Base-by-base conservation (phyloP, 1,140 invertebrate species). In the Aphelinus atriplicis region DNA sequence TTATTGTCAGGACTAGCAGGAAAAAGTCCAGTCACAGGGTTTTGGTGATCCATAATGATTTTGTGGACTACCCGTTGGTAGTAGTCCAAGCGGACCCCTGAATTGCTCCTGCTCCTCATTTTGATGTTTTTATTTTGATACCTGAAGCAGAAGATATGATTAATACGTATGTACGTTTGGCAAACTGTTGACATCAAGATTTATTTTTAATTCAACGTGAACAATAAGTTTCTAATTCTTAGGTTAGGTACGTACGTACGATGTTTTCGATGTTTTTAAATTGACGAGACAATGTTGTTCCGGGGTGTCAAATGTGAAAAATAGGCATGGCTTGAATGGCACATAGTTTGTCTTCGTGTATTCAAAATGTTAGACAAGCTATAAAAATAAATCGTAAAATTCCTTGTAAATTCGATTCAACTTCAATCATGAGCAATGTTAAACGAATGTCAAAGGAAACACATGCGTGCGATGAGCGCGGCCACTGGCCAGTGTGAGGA, bases 31-130 rank as follows among this genome's bases (percentile, higher is more conserved):
- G 96, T 98, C 0, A 98, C 95, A 45, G 97, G 95, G 89, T 98
- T 94, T 91, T 99, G 97, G 85, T 98, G 93, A 77, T 93, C 92
- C 87, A 98, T 92, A 83, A 98, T 98, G 74, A 97, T 92, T 86
- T 94, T 95, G 75, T 97, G 94, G 2, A 98, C 94, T 73, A 98
- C 92, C 72, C 96, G 90, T 81, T 98, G 96, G 84, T 97, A 98
- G 86, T 97, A 98, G 87, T 98, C 97, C 84, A 99, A 88, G 71
- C 96, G 93, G 48, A 97, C 95, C 3, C 97, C 96, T 1, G 96
- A 98, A 91, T 98, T 97, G 87, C 95, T 97, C 81, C 97, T 90
- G 80, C 94, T 97, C 82, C 96, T 91, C 95, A 98, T 97, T 82
- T 87, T 90, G 76, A n/a, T 75, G 6, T n/a, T 47, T 62, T 42